phyloP scores from a whole-genome alignment of 2,113 vertebrate genomes.

The Ceyx margarethae region DNA sequence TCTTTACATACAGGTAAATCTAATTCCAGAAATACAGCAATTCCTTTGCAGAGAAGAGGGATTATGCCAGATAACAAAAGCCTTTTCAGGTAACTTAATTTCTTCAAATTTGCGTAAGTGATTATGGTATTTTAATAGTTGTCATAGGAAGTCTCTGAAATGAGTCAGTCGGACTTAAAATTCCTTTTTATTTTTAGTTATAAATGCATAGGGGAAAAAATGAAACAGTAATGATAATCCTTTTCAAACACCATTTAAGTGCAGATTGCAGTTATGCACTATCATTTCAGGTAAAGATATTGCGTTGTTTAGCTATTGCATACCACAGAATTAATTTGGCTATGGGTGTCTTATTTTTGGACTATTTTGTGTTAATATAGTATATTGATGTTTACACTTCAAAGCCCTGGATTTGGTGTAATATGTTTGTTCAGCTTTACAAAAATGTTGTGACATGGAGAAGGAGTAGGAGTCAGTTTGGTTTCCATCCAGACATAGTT shows the following conservation, averaged over 20 bases:
- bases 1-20: conserved; percentile 82
- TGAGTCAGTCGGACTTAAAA: background rate
- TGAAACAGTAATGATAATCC: background rate
- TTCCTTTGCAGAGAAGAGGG: conserved; percentile 86
- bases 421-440: conserved; percentile 38
- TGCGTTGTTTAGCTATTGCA: background rate
- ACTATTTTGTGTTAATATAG: background rate
- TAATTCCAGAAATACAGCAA: conserved; percentile 79
- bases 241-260: background rate
- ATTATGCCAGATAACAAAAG: conserved; percentile 77
- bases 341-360: background rate
- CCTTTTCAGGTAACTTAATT: conserved; percentile 81
- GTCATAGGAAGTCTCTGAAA: background rate
- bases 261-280: background rate
- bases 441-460: conserved; percentile 48
- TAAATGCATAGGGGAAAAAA: background rate
- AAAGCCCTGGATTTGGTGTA: background rate
- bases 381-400: conserved; percentile 31
- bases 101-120: background rate
- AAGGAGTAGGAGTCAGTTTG: background rate
- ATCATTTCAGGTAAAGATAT: background rate
- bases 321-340: conserved; percentile 3
- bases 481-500: conserved; percentile 10
- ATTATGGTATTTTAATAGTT: background rate
- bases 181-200: background rate